Evolutionary conservation across 2,797 vertebrate species (phyloP).

Genomic region (Urosaurus nigricauda): DNA sequence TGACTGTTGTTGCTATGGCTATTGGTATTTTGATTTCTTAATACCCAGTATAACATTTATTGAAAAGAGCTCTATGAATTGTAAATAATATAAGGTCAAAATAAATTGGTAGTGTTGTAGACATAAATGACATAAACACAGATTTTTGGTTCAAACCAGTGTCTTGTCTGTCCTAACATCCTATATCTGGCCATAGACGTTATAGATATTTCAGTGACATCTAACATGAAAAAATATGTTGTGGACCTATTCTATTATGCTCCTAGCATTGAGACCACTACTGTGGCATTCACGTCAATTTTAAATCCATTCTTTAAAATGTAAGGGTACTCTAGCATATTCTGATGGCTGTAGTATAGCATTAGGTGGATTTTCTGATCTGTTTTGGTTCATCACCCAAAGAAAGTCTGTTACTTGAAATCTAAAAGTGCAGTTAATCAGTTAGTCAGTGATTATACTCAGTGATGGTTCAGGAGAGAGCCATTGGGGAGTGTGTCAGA

Average conservation of each 20-base stretch:
- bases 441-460: not conserved
- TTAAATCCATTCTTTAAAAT: not conserved
- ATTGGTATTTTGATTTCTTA: not conserved
- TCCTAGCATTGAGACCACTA: not conserved
- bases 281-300: not conserved
- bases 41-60: not conserved
- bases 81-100: not conserved
- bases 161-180: not conserved
- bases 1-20: not conserved
- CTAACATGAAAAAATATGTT: not conserved
- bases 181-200: not conserved
- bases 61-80: not conserved
- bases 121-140: not conserved
- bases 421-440: not conserved
- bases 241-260: too few relatives aligned
- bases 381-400: not conserved
- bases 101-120: not conserved
- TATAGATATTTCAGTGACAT: not conserved
- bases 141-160: not conserved
- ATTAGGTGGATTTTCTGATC: not conserved
- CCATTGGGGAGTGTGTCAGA: not conserved
- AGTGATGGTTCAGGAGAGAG: not conserved
- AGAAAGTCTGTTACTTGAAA: not conserved
- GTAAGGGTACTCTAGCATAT: not conserved
- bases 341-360: not conserved